Base-by-base conservation (phyloP, 2,888 invertebrate genomes). In the Tenthredo livida region DNA sequence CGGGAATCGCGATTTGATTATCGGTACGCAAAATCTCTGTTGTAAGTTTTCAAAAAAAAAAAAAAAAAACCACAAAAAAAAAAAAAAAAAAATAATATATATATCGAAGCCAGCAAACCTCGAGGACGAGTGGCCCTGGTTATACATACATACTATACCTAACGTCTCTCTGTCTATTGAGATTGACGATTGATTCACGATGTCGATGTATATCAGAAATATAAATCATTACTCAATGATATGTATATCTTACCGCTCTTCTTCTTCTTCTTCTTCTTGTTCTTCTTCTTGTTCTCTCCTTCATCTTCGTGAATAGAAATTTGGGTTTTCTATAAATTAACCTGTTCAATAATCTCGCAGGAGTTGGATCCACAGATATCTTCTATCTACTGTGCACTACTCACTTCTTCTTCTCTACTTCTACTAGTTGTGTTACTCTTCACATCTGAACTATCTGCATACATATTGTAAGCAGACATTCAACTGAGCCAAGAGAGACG, bases 291-390 rank as follows among this genome's bases (percentile, higher is more conserved):
- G 29, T 75, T 47, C n/a, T 33, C 33, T 33, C 0, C 33, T 75
- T 47, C n/a, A n/a, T 12, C 33, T 77, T 54, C 29, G 54, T 70
- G 84, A 61, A 83, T 4, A 33, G 85, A 87, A 85, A 87, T 88
- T 89, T 86, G 89, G 89, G 89, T 88, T 86, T 89, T 88, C 86
- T 37, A 89, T 90, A 89, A 90, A 90, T 89, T 90, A 91, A 90
- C 90, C 89, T 91, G 90, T 92, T 91, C 90, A 92, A 90, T 92
- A 90, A 90, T 91, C 92, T 92, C 92, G 88, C 91, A 92, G 92
- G 92, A 90, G 91, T 90, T 90, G 80, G 88, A 90, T 90, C 89
- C 84, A 86, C 88, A 87, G 87, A 86, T 86, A 85, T 85, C 85
- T 87, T 85, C 85, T 29, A 29, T 86, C 72, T 82, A 85, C 86